phyloP scores from a whole-genome alignment of 2,888 invertebrate genomes.

The Mimachlamys varia region DNA sequence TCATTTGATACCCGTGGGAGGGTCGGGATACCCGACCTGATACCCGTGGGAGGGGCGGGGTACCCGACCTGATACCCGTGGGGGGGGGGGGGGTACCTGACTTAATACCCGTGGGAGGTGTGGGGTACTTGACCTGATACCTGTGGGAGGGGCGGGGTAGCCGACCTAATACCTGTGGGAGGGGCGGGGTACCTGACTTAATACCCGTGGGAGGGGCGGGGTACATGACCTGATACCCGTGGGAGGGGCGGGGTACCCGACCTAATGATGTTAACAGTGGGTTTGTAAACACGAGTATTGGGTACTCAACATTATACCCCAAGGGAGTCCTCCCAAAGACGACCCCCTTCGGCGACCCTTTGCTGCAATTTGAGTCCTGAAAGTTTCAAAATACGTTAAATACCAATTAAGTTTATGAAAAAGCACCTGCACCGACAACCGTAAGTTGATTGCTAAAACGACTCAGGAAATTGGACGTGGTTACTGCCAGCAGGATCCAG shows the following conservation, averaged over 20 bases:
- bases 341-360: not conserved
- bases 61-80: too few species aligned
- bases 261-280: not conserved
- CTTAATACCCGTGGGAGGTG: not conserved
- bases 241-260: not conserved
- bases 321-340: not conserved
- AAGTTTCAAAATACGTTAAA: not conserved
- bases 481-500: not conserved
- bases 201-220: too few species aligned
- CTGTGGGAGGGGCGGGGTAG: too few species aligned
- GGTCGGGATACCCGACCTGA: too few species aligned
- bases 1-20: not conserved
- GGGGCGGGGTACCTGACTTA: too few species aligned
- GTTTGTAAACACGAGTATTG: not conserved
- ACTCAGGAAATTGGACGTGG: not conserved
- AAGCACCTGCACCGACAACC: not conserved
- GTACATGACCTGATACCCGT: too few species aligned
- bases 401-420: not conserved
- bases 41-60: too few species aligned
- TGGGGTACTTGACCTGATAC: too few species aligned
- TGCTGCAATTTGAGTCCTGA: not conserved
- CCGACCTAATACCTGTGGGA: too few species aligned
- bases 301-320: not conserved
- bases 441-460: constrained; percentile 1
- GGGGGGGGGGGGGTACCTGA: not conserved